A percentile compares a stretch with the other conserved stretches of the same genome.
These are phyloP conservation scores for Plodia interpunctella DNA, from an alignment of 1,140 invertebrate genomes.

Conservation along the genomic window DNA sequence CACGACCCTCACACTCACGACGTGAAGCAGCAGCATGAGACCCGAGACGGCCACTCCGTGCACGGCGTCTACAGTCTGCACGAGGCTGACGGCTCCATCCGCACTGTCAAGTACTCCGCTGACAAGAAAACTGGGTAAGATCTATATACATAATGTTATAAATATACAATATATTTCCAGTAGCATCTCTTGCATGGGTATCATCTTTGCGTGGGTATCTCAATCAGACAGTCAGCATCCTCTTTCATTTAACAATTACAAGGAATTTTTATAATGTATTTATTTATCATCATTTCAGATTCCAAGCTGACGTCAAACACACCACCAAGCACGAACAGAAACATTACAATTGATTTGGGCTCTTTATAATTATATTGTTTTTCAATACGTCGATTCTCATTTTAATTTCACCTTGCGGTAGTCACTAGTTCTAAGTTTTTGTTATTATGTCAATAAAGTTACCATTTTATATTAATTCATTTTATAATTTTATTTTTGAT, in stretches of 20 bases:
- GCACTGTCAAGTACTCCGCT: conserved; percentile 76
- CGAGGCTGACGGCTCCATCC: conserved; percentile 38
- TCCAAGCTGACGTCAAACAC: background rate
- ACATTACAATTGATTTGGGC: background rate
- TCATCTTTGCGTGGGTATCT: too few species aligned
- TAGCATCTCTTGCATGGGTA: too few species aligned
- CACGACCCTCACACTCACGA: conserved; percentile 43
- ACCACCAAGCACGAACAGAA: background rate
- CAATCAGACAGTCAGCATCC: too few species aligned
- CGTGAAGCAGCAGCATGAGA: conserved; percentile 39
- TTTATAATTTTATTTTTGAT: too few species aligned
- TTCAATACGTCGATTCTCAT: background rate
- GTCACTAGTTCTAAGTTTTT: too few species aligned
- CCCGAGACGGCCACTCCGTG: conserved; percentile 37
- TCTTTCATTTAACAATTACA: too few species aligned
- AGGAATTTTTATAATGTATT: too few species aligned
- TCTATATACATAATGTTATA: too few species aligned
- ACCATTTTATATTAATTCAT: too few species aligned
- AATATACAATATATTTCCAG: too few species aligned
- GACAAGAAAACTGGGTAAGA: conserved; percentile 70
- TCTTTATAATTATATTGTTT: background rate
- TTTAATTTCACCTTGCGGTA: background rate
- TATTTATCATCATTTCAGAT: background rate
- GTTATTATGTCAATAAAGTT: too few species aligned
- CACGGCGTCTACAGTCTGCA: conserved; percentile 43